These are phyloP conservation scores for Pachyseris speciosa DNA, from an alignment of 64 coral and sea anemone genomes.

Conservation along the genomic window DNA sequence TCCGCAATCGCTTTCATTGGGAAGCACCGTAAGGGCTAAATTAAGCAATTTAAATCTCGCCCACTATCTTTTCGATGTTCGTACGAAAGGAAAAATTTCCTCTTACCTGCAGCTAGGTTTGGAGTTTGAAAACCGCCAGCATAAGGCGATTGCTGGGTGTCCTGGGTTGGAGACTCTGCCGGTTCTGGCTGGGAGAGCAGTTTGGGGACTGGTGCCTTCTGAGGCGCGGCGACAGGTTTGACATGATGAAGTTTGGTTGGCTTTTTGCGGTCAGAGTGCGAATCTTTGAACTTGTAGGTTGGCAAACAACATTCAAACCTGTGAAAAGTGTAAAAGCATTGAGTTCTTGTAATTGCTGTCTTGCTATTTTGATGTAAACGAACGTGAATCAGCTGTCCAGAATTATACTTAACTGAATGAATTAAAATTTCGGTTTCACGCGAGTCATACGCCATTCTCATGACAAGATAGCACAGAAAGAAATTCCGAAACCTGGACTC, in stretches of 20 bases:
- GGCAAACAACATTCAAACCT: slow-evolving; percentile 69
- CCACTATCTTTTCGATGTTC: too few species aligned
- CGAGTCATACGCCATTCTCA: too few species aligned
- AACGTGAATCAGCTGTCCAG: too few species aligned
- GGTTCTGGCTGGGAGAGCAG: neutral
- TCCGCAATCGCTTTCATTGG: too few species aligned
- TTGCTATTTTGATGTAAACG: neutral
- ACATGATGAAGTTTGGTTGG: slow-evolving; percentile 32
- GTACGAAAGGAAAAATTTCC: too few species aligned
- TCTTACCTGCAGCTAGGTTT: neutral
- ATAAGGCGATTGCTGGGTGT: slow-evolving; percentile 8
- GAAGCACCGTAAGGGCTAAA: too few species aligned
- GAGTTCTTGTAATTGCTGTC: neutral
- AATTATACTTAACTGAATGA: too few species aligned
- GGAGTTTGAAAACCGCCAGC: neutral
- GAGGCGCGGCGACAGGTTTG: slow-evolving; percentile 40
- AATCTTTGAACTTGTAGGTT: slow-evolving; percentile 46
- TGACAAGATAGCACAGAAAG: neutral
- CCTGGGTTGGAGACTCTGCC: neutral
- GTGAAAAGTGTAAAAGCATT: neutral
- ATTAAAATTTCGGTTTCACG: too few species aligned
- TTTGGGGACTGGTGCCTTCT: slow-evolving; percentile 37
- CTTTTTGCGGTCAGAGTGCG: slow-evolving; percentile 39
- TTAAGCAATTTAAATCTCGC: too few species aligned
- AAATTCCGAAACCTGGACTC: too few species aligned